Evolutionary conservation across 2,797 vertebrate genomes (phyloP).

Genomic region (Hoplostethus mediterraneus): DNA sequence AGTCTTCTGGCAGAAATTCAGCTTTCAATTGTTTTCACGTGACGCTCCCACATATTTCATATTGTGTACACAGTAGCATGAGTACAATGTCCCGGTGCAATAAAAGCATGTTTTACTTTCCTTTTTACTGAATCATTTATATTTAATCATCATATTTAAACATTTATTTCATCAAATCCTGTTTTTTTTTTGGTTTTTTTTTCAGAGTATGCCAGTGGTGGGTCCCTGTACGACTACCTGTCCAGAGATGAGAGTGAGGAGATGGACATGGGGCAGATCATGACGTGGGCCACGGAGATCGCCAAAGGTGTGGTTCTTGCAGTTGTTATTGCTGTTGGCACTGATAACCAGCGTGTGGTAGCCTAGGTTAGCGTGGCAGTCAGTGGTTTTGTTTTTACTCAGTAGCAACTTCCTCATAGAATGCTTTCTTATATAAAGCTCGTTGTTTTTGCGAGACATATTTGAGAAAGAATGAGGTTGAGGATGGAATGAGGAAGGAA

Average conservation of each 20-base stretch:
- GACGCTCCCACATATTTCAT: slow-evolving; percentile 21
- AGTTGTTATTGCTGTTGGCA: too few species aligned
- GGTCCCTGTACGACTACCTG: slow-evolving; percentile 96
- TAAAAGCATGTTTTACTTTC: too few species aligned
- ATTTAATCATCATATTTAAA: background rate
- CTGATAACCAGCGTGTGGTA: too few species aligned
- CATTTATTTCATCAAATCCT: background rate
- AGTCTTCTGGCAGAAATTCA: slow-evolving; percentile 26
- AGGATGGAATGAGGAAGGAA: too few species aligned
- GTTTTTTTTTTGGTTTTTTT: slow-evolving; percentile 46
- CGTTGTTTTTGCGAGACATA: slow-evolving; percentile 22
- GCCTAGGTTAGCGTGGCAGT: background rate
- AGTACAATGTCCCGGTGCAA: background rate
- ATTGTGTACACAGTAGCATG: slow-evolving; percentile 24
- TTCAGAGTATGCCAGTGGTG: slow-evolving; percentile 94
- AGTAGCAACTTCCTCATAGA: slow-evolving; percentile 1
- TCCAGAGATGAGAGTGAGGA: slow-evolving; percentile 94
- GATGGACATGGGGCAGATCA: slow-evolving; percentile 97
- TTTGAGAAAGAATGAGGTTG: background rate
- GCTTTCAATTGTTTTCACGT: slow-evolving; percentile 38
- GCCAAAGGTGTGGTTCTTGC: slow-evolving; percentile 90
- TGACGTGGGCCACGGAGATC: slow-evolving; percentile 97
- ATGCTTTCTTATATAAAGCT: background rate
- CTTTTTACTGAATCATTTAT: too few species aligned
- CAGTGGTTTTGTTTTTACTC: background rate